Conservation (phyloP, 2,888 invertebrate species). For the Orchesella flavescens region DNA sequence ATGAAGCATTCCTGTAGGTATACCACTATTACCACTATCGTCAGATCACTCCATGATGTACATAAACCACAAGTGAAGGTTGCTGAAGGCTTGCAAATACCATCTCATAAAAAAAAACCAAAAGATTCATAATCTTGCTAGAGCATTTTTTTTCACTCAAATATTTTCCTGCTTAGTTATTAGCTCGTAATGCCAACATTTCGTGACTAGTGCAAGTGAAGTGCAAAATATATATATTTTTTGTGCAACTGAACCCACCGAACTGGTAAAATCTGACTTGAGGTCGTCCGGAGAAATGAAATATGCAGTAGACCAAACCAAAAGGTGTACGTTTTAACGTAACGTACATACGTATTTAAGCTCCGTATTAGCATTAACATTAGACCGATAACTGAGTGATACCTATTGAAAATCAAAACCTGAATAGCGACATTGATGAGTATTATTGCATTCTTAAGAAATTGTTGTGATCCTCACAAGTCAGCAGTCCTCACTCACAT, state of each 20-base stretch:
- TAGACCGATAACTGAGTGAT: not conserved
- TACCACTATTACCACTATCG: not conserved
- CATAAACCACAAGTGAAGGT: conserved; percentile 1
- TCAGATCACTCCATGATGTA: not conserved
- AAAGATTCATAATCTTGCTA: conserved; percentile 8
- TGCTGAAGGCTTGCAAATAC: not conserved
- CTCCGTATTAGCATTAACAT: too few species aligned
- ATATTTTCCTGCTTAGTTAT: not conserved
- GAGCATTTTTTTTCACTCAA: conserved; percentile 2
- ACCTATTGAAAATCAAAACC: conserved; percentile 4
- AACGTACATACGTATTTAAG: too few species aligned
- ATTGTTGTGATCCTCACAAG: too few species aligned
- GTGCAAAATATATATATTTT: conserved; percentile 41
- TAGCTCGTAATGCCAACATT: conserved; percentile 1
- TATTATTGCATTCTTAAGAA: conserved; percentile 1
- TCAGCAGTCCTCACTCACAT: not conserved
- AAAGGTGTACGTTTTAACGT: too few species aligned
- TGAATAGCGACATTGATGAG: conserved; percentile 26
- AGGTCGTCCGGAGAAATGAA: not conserved
- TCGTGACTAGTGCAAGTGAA: conserved; percentile 59
- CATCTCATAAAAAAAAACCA: not conserved
- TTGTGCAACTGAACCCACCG: not conserved
- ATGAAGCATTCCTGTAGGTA: not conserved
- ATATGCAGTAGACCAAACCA: not conserved
- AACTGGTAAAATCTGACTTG: not conserved